Base-by-base conservation (phyloP, 1,140 invertebrate genomes). In the Antheraea mylitta region DNA sequence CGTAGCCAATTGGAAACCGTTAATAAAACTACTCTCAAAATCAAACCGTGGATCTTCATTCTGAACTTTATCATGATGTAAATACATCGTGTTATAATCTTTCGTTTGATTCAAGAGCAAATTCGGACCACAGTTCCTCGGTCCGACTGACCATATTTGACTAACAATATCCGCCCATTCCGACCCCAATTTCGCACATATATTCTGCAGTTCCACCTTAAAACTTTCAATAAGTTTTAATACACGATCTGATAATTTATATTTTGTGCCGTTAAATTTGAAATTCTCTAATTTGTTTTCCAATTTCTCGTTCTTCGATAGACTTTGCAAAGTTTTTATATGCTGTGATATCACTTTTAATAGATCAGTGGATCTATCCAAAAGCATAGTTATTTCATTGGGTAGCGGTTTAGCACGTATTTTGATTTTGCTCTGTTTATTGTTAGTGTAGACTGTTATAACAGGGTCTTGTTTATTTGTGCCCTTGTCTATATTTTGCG, bases 1-100 rank as follows among this genome's bases (percentile, higher is more conserved):
- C 2, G 97, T 96, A 0, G 98, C 98, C 81, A 99, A 87, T 94
- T 99, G 97, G 90, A 99, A 99, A 3, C 99, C 98, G 93, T 97
- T 98, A 2, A 99, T 93, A 83, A 99, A 95, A 89, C 96, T 97
- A 83, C 94, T 96, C 78, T 96, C 96, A 81, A 94, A 97, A 80
- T 94, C 93, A 76, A 91, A 87, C 18, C 94, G 90, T 0, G 87
- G 75, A 85, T 94, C 94, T 71, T 92, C 86, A 62, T 81, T 80
- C 11, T 92, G 78, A 61, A 85, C 84, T 53, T 85, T 81, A 7
- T 92, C 85, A 69, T 92, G 89, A 72, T 92, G 76, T 68, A 91
- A 82, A 73, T 83, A 90, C 18, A 88, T 92, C 0, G 88, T 92
- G n/a, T 82, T 84, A 72, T 94, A 95, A 81, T 94, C 94, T 18